phyloP scores from a whole-genome alignment of 1,140 invertebrate genomes.

The Lasioglossum baleicum region DNA sequence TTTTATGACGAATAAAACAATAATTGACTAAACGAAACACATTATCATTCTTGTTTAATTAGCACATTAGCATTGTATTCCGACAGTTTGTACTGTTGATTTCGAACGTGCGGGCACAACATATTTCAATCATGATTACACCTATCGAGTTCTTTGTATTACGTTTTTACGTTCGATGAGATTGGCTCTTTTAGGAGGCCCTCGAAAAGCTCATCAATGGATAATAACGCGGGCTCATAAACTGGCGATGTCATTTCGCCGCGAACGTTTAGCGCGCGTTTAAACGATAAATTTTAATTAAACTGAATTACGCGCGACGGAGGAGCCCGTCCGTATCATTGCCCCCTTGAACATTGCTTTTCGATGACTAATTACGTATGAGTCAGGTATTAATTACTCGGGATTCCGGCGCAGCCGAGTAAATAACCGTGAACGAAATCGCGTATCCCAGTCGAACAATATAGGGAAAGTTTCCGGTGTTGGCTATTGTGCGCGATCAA shows the following conservation, averaged over 20 bases:
- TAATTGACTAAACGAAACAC: too few species aligned
- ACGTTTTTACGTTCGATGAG: not conserved
- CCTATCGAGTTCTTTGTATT: not conserved
- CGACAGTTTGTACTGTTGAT: too few species aligned
- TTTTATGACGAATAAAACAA: too few species aligned
- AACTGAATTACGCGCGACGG: conserved; percentile 1
- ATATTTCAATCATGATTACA: not conserved
- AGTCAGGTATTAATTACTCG: conserved; percentile 33
- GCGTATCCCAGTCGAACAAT: not conserved
- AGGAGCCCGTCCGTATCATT: conserved; percentile 22
- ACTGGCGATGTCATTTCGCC: conserved; percentile 10
- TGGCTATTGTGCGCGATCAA: not conserved
- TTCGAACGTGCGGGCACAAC: too few species aligned
- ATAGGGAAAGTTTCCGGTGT: not conserved
- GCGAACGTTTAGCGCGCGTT: conserved; percentile 13
- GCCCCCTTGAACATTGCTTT: conserved; percentile 27
- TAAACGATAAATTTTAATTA: conserved; percentile 42
- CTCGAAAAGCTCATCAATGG: conserved; percentile 3
- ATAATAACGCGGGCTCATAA: not conserved
- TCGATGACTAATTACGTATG: conserved; percentile 39
- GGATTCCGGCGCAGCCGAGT: not conserved
- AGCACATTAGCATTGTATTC: too few species aligned
- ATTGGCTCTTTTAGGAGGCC: not conserved
- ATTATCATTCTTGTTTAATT: too few species aligned
- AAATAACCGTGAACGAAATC: conserved; percentile 26